Evolutionary conservation across 1,140 invertebrate species (phyloP).

Genomic region (Drosophila bocki): DNA sequence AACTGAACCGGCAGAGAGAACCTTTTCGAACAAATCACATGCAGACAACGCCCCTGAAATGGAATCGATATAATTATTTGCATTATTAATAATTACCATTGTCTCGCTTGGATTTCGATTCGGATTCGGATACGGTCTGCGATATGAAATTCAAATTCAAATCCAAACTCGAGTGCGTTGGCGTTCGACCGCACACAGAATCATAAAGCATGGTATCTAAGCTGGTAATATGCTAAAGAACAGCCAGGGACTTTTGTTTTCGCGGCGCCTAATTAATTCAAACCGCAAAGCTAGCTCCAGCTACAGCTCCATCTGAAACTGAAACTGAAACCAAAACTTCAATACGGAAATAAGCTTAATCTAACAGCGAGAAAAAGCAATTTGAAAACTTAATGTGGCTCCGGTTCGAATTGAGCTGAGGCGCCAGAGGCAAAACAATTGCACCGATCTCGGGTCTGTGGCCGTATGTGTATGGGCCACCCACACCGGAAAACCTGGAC

Average conservation of each 20-base stretch:
- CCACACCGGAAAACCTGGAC: slow-evolving; percentile 57
- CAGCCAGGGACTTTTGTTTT: slow-evolving; percentile 45
- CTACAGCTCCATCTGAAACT: not conserved
- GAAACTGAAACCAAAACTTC: slow-evolving; percentile 56
- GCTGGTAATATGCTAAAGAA: slow-evolving; percentile 65
- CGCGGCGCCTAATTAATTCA: slow-evolving; percentile 74
- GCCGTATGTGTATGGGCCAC: slow-evolving; percentile 58
- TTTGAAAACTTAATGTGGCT: slow-evolving; percentile 70
- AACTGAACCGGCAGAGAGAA: slow-evolving; percentile 24
- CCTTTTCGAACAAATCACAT: slow-evolving; percentile 65
- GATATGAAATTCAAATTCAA: slow-evolving; percentile 54
- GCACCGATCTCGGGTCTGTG: slow-evolving; percentile 45
- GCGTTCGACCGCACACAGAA: slow-evolving; percentile 65
- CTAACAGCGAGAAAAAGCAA: slow-evolving; percentile 61
- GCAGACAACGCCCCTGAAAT: slow-evolving; percentile 75
- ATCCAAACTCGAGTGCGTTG: slow-evolving; percentile 59
- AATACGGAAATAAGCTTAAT: slow-evolving; percentile 83
- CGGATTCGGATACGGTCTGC: slow-evolving; percentile 15
- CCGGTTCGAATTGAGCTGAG: slow-evolving; percentile 42
- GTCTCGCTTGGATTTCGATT: slow-evolving; percentile 58
- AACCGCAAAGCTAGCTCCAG: slow-evolving; percentile 59
- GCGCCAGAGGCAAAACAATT: slow-evolving; percentile 74
- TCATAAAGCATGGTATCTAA: slow-evolving; percentile 31
- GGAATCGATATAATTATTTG: slow-evolving; percentile 83
- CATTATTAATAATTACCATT: slow-evolving; percentile 83